Evolutionary conservation across 1,140 invertebrate species (phyloP).

Genomic region (Megalopta genalis): DNA sequence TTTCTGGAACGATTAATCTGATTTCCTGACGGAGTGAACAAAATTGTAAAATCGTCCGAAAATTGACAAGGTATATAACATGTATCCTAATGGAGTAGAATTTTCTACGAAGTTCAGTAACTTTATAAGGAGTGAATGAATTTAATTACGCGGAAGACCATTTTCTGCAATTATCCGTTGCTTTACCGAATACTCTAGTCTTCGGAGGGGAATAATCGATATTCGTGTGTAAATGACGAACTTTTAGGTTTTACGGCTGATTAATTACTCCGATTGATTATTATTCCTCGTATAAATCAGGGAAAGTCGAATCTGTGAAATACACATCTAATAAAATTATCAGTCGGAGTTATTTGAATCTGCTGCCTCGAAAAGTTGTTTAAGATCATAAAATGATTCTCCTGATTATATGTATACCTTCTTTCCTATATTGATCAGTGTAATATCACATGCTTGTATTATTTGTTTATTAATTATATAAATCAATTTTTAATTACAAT

Average conservation of each 20-base stretch:
- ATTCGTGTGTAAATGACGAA: not conserved
- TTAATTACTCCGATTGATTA: not conserved
- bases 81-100: not conserved
- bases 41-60: not conserved
- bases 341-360: too few species aligned
- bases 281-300: not conserved
- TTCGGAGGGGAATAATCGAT: not conserved
- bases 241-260: not conserved
- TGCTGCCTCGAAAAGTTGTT: too few species aligned
- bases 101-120: not conserved
- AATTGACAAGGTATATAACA: not conserved
- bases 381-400: too few species aligned
- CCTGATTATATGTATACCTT: too few species aligned
- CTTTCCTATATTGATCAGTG: too few species aligned
- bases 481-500: too few species aligned
- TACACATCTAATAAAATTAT: too few species aligned
- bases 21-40: not conserved
- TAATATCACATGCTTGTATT: too few species aligned
- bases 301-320: not conserved
- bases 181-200: not conserved
- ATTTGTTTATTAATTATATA: too few species aligned
- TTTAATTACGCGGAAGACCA: constrained; percentile 34
- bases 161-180: not conserved
- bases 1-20: not conserved
- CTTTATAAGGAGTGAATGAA: constrained; percentile 17